A percentile compares a stretch with the other conserved stretches of the same genome.
phyloP scores from a whole-genome alignment of 1,140 invertebrate species.

The Eurosta solidaginis region DNA sequence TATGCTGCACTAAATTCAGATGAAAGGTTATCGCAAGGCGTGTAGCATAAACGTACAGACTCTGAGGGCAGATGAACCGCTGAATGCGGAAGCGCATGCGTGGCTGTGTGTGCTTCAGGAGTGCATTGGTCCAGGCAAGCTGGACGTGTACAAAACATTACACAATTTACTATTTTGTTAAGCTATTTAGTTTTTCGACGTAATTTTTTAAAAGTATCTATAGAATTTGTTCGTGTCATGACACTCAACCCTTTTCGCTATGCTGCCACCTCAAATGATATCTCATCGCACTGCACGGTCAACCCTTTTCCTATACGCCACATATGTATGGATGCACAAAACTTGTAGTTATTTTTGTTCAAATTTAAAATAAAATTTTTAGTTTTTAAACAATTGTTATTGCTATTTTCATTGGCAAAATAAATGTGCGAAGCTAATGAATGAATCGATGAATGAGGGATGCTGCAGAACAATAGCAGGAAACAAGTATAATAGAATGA shows the following conservation, averaged over 20 bases:
- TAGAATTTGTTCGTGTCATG: not conserved
- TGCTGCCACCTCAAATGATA: not conserved
- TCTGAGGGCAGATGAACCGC: not conserved
- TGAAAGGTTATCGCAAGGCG: not conserved
- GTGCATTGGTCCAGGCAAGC: not conserved
- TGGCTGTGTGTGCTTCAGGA: not conserved
- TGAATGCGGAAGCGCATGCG: not conserved
- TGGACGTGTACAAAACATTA: constrained; percentile 3
- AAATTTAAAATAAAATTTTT: constrained; percentile 16
- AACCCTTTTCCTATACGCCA: not conserved
- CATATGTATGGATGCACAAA: not conserved
- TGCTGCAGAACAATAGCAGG: constrained; percentile 7
- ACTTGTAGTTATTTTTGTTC: constrained; percentile 5
- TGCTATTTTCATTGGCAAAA: constrained; percentile 26
- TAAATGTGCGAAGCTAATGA: not conserved
- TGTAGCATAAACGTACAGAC: not conserved
- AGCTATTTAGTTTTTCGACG: not conserved
- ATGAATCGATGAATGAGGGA: not conserved
- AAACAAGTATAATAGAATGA: not conserved
- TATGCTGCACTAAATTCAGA: not conserved
- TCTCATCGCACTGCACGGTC: not conserved
- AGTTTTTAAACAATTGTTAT: constrained; percentile 21
- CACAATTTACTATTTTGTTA: constrained; percentile 25
- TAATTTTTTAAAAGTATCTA: not conserved
- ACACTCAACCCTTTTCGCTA: constrained; percentile 16